Base-by-base conservation (phyloP, 2,888 invertebrate genomes). In the Odiellus spinosus region DNA sequence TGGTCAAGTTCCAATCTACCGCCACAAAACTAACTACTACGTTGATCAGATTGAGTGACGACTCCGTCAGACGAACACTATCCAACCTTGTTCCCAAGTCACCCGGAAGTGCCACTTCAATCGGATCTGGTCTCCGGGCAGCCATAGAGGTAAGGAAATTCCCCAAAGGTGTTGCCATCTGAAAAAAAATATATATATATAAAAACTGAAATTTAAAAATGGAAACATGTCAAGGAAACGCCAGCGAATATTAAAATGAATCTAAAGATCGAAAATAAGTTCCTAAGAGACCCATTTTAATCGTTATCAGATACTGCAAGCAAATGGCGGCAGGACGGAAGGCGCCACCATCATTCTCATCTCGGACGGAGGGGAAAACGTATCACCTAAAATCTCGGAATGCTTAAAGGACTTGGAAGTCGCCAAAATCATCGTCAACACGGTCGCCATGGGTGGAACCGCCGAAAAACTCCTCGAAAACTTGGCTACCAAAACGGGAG, bases 1-100 rank as follows among this genome's bases (percentile, higher is more conserved):
- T 66, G 34, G 59, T 64, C 42, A 58, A 61, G 35, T 63, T 64
- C 39, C 49, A 45, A 38, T 49, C 45, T 39, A 44, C 47, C 3
- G 33, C 39, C 5, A 55, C 55, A 14, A 43, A 41, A 12, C 44
- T 48, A 20, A 40, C 47, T 15, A 33, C 38, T n/a, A 36, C 47
- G 19, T 46, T 58, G 20, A 52, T 52, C 5, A 47, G 36, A 35
- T 47, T 58, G 15, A 48, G 48, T 41, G 52, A 48, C 40, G 35
- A 39, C 6, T 53, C 52, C 3, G 26, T 26, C 8, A 36, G 58
- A 40, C 10, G 14, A 17, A 48, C 52, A 19, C 44, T 59, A 2
- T 48, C 55, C 11, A 26, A 32, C 6, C 32, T 44, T 43, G 46
- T 59, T 11, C 58, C 59, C 3, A 36, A 39, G 5, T 42, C 36